Base-by-base conservation (phyloP, 2,797 vertebrate genomes). In the Myioborus miniatus region DNA sequence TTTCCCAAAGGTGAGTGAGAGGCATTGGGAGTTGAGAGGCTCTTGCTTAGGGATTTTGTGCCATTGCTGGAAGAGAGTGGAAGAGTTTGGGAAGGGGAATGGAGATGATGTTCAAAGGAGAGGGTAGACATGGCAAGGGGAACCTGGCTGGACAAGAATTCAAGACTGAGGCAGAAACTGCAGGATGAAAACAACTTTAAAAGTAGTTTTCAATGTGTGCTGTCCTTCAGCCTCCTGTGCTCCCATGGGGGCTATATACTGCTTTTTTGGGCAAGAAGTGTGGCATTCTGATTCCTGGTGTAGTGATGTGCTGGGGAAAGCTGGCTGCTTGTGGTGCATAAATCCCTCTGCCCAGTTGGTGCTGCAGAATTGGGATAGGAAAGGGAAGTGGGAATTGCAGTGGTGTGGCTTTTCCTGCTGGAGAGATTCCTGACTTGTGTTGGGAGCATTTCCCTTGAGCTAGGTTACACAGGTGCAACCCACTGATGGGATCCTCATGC, bases 1-100 rank as follows among this genome's bases (percentile, higher is more conserved):
- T 36, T 75, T 58, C n/a, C 74, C 44, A 15, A 44, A 95, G 93
- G 88, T 91, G 78, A 84, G 86, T 75, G 92, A 86, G 67, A 64
- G 55, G 65, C 0, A 0, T 0, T 78, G 56, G 47, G 47, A 83
- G n/a, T 15, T 53, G 41, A 81, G 76, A 74, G 53, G 4, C n/a
- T 62, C 50, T 71, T 56, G 49, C 46, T 68, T 13, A 17, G 46
- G 53, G 50, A 1, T 79, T 68, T 74, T 4, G 0, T 26, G 32
- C 56, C 6, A 2, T 62, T 17, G 0, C 8, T 74, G 76, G 23
- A 34, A 47, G 23, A 50, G 30, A 59, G 30, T 47, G 19, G 46
- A 78, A 47, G 74, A 79, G 32, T 53, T 72, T 17, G 53, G 27
- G 16, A 49, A 49, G 41, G 53, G 56, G 37, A 17, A 20, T 26